A percentile compares a stretch with the other conserved stretches of the same genome.
phyloP scores from a whole-genome alignment of 2,113 vertebrate species.

The Dermatemys mawii region DNA sequence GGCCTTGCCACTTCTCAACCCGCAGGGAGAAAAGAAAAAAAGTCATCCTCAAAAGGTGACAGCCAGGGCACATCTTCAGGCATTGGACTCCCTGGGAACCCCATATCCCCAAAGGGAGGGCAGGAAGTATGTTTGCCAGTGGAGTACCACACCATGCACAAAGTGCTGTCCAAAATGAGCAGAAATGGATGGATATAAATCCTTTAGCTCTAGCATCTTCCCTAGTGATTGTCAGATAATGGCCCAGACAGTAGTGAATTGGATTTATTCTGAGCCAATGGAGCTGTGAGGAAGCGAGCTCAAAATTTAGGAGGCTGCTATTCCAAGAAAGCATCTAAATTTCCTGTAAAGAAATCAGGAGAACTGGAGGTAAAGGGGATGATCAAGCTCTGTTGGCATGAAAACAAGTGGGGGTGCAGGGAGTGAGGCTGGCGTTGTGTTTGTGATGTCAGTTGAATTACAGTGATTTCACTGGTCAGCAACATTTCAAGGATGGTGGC shows the following conservation, averaged over 20 bases:
- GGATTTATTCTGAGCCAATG: not conserved
- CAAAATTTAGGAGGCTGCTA: not conserved
- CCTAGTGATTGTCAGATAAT: not conserved
- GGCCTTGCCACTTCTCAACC: too few relatives aligned
- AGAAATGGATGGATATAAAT: too few relatives aligned
- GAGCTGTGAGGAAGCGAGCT: not conserved
- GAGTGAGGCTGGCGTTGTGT: not conserved
- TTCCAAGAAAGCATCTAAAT: not conserved
- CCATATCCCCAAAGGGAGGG: too few relatives aligned
- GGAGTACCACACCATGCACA: too few relatives aligned
- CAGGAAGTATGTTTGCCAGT: too few relatives aligned
- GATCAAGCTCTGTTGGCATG: not conserved
- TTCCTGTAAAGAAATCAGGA: not conserved
- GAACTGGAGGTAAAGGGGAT: not conserved
- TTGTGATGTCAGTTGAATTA: not conserved
- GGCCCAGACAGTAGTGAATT: not conserved
- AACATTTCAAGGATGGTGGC: rapidly evolving
- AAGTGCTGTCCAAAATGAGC: too few relatives aligned
- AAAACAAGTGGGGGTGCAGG: not conserved
- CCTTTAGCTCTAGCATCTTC: not conserved
- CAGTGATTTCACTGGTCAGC: not conserved
- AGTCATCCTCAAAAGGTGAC: too few relatives aligned
- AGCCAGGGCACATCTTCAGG: too few relatives aligned
- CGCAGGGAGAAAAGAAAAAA: too few relatives aligned
- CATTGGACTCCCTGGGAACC: too few relatives aligned